Percentiles rank a stretch among this genome's conserved stretches.
These are phyloP conservation scores for Lytechinus pictus DNA, from an alignment of 35 echinoderm and acorn worm genomes.

Conservation along the genomic window DNA sequence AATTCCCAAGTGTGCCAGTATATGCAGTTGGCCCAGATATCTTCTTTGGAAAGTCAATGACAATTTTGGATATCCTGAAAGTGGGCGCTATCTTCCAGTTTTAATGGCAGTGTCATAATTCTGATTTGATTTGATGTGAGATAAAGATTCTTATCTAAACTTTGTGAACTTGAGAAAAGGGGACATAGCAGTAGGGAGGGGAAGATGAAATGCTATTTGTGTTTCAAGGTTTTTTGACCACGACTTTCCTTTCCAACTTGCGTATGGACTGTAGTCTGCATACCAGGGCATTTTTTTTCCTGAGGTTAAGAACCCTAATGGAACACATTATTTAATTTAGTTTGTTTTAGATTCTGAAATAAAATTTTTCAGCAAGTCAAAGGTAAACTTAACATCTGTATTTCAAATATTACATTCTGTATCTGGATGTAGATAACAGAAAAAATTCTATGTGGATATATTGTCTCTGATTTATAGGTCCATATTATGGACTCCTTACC, in stretches of 20 bases:
- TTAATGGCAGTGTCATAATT: neutral
- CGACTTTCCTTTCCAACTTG: neutral
- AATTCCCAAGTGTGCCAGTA: neutral
- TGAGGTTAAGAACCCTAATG: neutral
- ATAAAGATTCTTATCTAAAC: neutral
- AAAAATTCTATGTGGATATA: no score
- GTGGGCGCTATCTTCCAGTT: neutral
- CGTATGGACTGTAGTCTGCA: neutral
- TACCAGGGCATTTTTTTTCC: neutral
- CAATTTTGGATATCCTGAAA: neutral
- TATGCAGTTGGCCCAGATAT: neutral
- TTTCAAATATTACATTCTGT: no score
- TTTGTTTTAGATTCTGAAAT: neutral
- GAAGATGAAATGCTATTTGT: constrained; percentile 1
- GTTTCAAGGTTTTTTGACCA: constrained; percentile 9
- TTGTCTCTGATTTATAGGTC: no score
- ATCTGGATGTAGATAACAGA: no score
- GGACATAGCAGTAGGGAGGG: constrained; percentile 7
- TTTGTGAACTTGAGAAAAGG: neutral
- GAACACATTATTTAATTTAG: neutral
- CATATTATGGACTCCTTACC: no score
- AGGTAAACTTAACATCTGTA: no score
- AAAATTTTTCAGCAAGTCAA: no score
- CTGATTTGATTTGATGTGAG: neutral
- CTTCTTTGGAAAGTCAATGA: neutral